These are phyloP conservation scores for Chloropsis cyanopogon DNA, from an alignment of 2,113 vertebrate species.

Conservation along the genomic window DNA sequence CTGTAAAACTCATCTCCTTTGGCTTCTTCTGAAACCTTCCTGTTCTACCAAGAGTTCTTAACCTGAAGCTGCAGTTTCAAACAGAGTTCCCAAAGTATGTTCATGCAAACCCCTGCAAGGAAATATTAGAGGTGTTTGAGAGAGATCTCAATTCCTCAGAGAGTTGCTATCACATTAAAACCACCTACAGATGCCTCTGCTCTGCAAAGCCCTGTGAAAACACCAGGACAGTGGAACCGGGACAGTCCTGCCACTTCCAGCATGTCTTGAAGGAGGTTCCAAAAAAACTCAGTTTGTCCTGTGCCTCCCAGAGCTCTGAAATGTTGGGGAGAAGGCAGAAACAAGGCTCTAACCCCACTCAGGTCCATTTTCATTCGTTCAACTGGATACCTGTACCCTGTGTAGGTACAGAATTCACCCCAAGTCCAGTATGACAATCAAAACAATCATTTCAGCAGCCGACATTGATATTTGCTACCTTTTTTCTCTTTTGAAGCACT, in stretches of 20 bases:
- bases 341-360: not conserved
- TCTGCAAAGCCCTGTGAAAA: not conserved
- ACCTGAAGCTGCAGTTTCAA: not conserved
- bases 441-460: not conserved
- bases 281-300: not conserved
- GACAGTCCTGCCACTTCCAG: not conserved
- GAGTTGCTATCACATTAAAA: not conserved
- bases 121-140: not conserved
- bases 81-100: not conserved
- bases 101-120: not conserved
- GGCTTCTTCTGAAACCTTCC: not conserved
- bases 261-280: not conserved
- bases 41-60: not conserved
- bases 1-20: not conserved
- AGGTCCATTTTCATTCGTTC: not conserved
- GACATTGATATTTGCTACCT: not conserved
- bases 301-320: not conserved
- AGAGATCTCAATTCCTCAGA: not conserved
- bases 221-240: not conserved
- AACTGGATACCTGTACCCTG: accelerated
- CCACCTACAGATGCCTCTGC: not conserved
- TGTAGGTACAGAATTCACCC: not conserved
- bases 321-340: not conserved
- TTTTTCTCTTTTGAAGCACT: not conserved
- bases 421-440: not conserved